Evolutionary conservation across 2,797 vertebrate genomes (phyloP), one percentile per base, ranked within the genome.

Genomic region (Echeneis naucrates): DNA sequence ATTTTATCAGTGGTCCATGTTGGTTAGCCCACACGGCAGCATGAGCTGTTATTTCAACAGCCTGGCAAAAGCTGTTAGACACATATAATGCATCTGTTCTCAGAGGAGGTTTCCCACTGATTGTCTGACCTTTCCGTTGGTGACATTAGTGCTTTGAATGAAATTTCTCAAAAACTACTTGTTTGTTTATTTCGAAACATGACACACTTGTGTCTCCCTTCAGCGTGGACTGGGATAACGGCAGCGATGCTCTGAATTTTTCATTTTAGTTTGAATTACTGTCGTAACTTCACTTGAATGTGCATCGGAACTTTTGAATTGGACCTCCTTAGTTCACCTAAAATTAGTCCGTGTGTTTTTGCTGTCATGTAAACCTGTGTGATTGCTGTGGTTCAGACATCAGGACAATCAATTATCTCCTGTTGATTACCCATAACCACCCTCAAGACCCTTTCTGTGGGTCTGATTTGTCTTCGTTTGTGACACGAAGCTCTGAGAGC

Each of bases 361-460:
- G 23, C 23, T 38, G 26, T 64, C 2, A 8, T 63, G 33, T 40
- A 23, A 65, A 8, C 19, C 24, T 11, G 14, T 14, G 24, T 1
- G 2, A 21, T n/a, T 33, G n/a, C 40, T 47, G 5, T 23, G 32
- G 30, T 26, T 19, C 55, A 37, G 19, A 17, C n/a, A 58, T 54
- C 45, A 52, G 27, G 53, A 78, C 40, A 71, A 74, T 66, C 68
- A 69, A n/a, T 78, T 76, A 57, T 6, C 16, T 53, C 47, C 8
- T 70, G 19, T 44, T 74, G 48, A 86, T 76, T 78, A 62, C 50
- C n/a, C 32, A 27, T 69, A 42, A 64, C 37, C 55, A 16, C 19
- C 44, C 27, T 52, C 64, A 72, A 27, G 24, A 53, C n/a, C n/a
- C n/a, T n/a, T n/a, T n/a, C n/a, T n/a, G n/a, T n/a, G 19, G 35